Conservation (phyloP, 2,888 invertebrate genomes). For the Agrochola lota region DNA sequence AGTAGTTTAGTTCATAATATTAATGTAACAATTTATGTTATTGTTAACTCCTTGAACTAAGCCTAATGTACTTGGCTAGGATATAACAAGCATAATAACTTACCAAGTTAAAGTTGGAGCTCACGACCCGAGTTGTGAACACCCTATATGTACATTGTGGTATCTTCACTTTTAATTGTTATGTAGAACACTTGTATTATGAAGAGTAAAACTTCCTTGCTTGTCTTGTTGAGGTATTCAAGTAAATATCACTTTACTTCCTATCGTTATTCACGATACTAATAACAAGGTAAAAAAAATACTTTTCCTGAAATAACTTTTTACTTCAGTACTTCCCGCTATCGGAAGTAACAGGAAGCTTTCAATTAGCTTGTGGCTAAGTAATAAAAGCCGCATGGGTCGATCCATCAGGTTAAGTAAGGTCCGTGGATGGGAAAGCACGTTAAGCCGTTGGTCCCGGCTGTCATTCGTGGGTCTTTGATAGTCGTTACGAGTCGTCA, state of each 20-base stretch:
- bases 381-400: too few species aligned
- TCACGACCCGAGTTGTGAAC: constrained; percentile 55
- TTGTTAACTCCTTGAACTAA: constrained; percentile 63
- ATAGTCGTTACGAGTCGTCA: too few species aligned
- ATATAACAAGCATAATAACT: constrained; percentile 60
- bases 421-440: too few species aligned
- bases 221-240: constrained; percentile 35
- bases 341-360: neutral
- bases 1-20: constrained; percentile 49
- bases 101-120: constrained; percentile 59
- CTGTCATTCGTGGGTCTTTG: too few species aligned
- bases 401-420: too few species aligned
- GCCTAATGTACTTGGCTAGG: constrained; percentile 62
- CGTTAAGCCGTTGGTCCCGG: too few species aligned
- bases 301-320: neutral
- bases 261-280: neutral
- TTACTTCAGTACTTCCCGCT: neutral
- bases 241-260: constrained; percentile 17
- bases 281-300: neutral
- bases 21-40: constrained; percentile 60
- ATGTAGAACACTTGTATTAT: constrained; percentile 58
- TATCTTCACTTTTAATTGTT: constrained; percentile 61
- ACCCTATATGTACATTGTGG: constrained; percentile 38
- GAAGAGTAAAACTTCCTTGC: constrained; percentile 44
- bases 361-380: too few species aligned